These are phyloP conservation scores for Tribolium madens DNA, from an alignment of 1,140 invertebrate genomes.

Conservation along the genomic window DNA sequence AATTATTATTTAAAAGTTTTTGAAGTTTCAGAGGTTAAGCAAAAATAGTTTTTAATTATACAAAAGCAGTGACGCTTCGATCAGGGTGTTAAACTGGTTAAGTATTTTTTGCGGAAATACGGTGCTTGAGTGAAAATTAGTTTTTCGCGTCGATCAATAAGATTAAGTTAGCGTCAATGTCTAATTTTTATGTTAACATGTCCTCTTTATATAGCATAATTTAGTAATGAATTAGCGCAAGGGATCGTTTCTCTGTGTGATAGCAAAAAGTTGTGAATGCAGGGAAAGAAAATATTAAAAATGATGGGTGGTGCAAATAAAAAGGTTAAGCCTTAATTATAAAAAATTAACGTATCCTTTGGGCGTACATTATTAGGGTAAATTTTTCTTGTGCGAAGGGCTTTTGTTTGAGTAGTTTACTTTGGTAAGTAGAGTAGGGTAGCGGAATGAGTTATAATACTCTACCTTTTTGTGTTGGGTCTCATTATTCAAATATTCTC, in stretches of 20 bases:
- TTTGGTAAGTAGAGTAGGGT: conserved; percentile 41
- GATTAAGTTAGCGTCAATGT: not conserved
- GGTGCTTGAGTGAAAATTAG: conserved; percentile 6
- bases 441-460: conserved; percentile 43
- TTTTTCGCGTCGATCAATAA: conserved; percentile 16
- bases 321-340: conserved; percentile 24
- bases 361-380: conserved; percentile 30
- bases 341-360: conserved; percentile 35
- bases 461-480: conserved; percentile 38
- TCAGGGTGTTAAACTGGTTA: not conserved
- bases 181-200: conserved; percentile 2
- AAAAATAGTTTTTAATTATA: not conserved
- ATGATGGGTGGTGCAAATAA: conserved; percentile 8
- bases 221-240: not conserved
- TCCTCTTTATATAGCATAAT: conserved; percentile 4
- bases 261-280: conserved; percentile 11
- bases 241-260: not conserved
- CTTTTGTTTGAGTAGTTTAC: conserved; percentile 41
- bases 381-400: conserved; percentile 40
- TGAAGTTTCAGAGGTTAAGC: not conserved
- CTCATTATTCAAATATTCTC: conserved; percentile 45
- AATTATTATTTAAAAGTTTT: not conserved
- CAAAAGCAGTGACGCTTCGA: not conserved
- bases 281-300: conserved; percentile 10
- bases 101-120: not conserved